A percentile compares a stretch with the other conserved stretches of the same genome.
These are phyloP conservation scores for Drosophila takahashii DNA, from an alignment of 1,140 invertebrate species.

Conservation along the genomic window DNA sequence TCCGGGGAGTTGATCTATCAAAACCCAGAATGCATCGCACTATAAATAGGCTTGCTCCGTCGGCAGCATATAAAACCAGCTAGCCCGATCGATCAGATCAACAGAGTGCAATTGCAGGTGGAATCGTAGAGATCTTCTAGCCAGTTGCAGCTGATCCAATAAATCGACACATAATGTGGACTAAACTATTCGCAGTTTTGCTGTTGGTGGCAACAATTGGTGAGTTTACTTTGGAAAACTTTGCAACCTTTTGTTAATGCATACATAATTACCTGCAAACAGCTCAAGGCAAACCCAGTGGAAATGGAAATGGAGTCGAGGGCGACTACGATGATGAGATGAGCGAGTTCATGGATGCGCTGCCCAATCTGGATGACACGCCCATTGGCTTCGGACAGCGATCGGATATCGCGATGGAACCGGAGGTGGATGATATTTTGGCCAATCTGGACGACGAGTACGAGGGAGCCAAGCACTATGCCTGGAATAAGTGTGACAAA, in stretches of 20 bases:
- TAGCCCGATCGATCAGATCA: conserved; percentile 11
- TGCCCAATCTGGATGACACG: conserved; percentile 40
- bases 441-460: conserved; percentile 59
- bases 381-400: conserved; percentile 35
- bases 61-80: conserved; percentile 46
- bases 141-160: conserved; percentile 46
- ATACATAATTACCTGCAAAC: background rate
- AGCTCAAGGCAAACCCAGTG: conserved; percentile 44
- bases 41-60: background rate
- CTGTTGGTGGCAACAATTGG: conserved; percentile 32
- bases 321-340: conserved; percentile 57
- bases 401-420: conserved; percentile 39
- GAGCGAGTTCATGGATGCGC: conserved; percentile 54
- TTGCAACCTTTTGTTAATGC: background rate
- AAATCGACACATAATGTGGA: conserved; percentile 33
- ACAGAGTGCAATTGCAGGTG: conserved; percentile 57
- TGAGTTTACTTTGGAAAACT: conserved; percentile 12
- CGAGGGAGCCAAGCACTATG: conserved; percentile 48
- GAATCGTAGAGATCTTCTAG: conserved; percentile 11
- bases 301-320: conserved; percentile 13
- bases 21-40: conserved; percentile 12
- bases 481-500: conserved; percentile 76
- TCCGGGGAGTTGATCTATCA: conserved; percentile 9
- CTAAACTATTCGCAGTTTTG: conserved; percentile 27
- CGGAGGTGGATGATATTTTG: conserved; percentile 45